Conservation (phyloP, 2,797 vertebrate species). For the Sebastes paucispinis region DNA sequence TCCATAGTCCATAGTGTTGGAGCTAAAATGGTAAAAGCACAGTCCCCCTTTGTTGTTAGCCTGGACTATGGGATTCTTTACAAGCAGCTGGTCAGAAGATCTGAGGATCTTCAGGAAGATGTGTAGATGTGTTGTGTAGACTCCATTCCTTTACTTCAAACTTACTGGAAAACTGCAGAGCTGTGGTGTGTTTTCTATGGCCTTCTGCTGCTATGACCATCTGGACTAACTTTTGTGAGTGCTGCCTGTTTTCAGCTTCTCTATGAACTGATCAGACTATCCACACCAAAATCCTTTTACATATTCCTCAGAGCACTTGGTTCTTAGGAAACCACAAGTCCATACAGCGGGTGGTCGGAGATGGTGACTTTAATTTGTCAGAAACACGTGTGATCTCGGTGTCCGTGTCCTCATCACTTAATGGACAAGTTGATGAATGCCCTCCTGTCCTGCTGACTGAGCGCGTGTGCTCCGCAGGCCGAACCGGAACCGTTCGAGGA, state of each 20-base stretch:
- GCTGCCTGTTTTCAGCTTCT: neutral
- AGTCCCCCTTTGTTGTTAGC: too few species aligned
- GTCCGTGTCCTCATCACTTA: neutral
- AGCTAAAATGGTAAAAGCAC: too few species aligned
- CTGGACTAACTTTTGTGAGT: neutral
- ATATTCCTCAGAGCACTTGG: neutral
- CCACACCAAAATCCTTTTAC: neutral
- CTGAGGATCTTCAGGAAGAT: too few species aligned
- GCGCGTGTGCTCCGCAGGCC: conserved; percentile 77
- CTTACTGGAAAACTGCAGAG: neutral
- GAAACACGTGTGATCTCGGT: neutral
- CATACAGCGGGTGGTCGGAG: neutral
- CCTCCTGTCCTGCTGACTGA: neutral
- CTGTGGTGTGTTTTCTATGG: too few species aligned
- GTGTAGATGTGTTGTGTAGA: too few species aligned
- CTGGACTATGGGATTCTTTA: too few species aligned
- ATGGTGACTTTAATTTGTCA: neutral
- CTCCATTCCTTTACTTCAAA: neutral
- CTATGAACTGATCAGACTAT: neutral
- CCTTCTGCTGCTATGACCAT: neutral
- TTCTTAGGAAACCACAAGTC: neutral
- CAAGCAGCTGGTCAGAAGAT: too few species aligned
- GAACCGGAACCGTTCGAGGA: conserved; percentile 95
- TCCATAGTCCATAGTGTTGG: too few species aligned
- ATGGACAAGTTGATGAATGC: neutral